Conservation (phyloP, 2,797 vertebrate species). For the Betta splendens region DNA sequence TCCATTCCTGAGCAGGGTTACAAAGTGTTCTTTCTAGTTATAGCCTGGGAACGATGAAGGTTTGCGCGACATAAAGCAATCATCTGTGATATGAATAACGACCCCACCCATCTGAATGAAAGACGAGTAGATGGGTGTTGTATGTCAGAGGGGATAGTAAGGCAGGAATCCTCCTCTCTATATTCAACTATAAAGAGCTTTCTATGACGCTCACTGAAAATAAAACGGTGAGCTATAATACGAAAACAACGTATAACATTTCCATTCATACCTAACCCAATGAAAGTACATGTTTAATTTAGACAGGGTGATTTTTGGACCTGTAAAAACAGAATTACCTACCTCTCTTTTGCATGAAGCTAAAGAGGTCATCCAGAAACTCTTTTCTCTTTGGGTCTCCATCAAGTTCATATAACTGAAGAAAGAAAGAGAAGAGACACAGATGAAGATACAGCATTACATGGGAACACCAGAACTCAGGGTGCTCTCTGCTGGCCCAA, state of each 20-base stretch:
- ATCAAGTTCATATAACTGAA: slow-evolving; percentile 95
- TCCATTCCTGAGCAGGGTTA: slow-evolving; percentile 56
- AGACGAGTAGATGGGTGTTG: slow-evolving; percentile 71
- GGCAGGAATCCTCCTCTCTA: slow-evolving; percentile 19
- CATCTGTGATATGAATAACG: slow-evolving; percentile 71
- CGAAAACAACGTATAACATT: slow-evolving; percentile 15
- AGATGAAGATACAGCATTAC: slow-evolving; percentile 6
- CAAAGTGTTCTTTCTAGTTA: slow-evolving; percentile 50
- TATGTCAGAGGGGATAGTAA: slow-evolving; percentile 43
- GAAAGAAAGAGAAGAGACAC: slow-evolving; percentile 7
- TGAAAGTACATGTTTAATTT: slow-evolving; percentile 6
- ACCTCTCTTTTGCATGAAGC: slow-evolving; percentile 98
- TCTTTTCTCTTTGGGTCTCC: slow-evolving; percentile 95
- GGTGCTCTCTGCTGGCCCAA: neutral
- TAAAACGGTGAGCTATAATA: slow-evolving; percentile 19
- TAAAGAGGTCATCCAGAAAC: slow-evolving; percentile 96
- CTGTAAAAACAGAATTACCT: slow-evolving; percentile 26
- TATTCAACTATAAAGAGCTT: slow-evolving; percentile 39
- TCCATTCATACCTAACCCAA: slow-evolving; percentile 3
- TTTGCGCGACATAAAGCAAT: slow-evolving; percentile 64
- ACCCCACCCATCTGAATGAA: slow-evolving; percentile 70
- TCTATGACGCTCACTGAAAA: slow-evolving; percentile 15
- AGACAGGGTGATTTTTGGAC: neutral
- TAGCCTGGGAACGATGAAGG: slow-evolving; percentile 58
- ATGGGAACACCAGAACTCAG: neutral